A percentile compares a stretch with the other conserved stretches of the same genome.
Conservation (phyloP, 2,888 invertebrate species). For the Drosophila melanosoma region DNA sequence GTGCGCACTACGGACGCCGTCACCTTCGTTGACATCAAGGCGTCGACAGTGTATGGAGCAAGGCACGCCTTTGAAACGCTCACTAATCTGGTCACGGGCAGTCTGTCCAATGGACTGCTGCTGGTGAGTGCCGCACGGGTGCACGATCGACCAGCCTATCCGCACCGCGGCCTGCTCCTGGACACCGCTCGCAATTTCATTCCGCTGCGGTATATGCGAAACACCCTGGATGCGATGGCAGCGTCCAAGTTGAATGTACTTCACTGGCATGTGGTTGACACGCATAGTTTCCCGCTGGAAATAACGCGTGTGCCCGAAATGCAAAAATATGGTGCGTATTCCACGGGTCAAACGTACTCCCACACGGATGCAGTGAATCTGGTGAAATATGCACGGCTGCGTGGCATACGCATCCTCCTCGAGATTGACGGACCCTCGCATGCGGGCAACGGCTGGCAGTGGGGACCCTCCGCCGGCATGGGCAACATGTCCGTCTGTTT, state of each 20-base stretch:
- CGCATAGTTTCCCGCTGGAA: conserved; percentile 96
- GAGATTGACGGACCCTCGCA: conserved; percentile 96
- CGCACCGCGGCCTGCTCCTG: conserved; percentile 93
- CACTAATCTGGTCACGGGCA: conserved; percentile 88
- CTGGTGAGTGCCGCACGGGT: conserved; percentile 88
- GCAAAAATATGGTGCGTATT: conserved; percentile 91
- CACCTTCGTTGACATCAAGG: conserved; percentile 86
- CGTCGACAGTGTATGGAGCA: conserved; percentile 89
- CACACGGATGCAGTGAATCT: conserved; percentile 88
- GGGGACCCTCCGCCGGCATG: conserved; percentile 88
- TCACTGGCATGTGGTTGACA: conserved; percentile 96
- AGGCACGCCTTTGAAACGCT: conserved; percentile 92
- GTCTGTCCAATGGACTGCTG: conserved; percentile 86
- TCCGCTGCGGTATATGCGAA: conserved; percentile 88
- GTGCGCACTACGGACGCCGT: conserved; percentile 86
- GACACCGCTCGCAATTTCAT: conserved; percentile 96
- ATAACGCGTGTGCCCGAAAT: conserved; percentile 90
- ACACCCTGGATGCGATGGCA: conserved; percentile 92
- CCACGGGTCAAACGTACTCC: conserved; percentile 89
- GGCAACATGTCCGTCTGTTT: conserved; percentile 89
- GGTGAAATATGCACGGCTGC: conserved; percentile 90
- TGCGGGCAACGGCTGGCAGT: conserved; percentile 93
- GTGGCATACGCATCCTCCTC: conserved; percentile 93
- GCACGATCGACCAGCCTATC: conserved; percentile 91
- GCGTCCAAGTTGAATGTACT: conserved; percentile 95